Base-by-base conservation (phyloP, 2,888 invertebrate species). In the Anoplius nigerrimus region DNA sequence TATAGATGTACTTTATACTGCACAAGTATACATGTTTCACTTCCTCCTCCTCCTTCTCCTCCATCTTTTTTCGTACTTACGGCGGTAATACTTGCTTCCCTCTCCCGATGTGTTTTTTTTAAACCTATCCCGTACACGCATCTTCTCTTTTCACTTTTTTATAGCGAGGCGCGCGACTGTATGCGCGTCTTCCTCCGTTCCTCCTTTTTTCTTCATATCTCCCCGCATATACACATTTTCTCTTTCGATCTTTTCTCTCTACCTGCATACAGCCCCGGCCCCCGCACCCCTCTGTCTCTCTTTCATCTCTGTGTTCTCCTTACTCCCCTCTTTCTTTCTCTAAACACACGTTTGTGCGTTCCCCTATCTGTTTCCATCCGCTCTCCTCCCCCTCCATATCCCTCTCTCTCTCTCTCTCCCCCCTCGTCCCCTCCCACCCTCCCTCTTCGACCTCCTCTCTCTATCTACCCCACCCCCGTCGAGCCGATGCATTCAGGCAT, bases 401-500 rank as follows among this genome's bases (percentile, higher is more conserved):
- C 61, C 67, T 69, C 54, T 60, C 64, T 54, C 62, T 53, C 20
- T 6, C 66, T 53, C 27, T 53, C 57, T 46, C 34, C 48, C 58
- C 54, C 57, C n/a, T n/a, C n/a, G 13, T 34, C 34, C 54, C 60
- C 18, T 34, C 27, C 55, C 48, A 27, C 42, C 43, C 48, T n/a
- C n/a, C 3, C 21, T 52, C 8, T 21, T 16, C 24, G 11, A 55
- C 21, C 62, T 51, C 66, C 18, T 65, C 62, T 20, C 11, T 34
- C 61, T 34, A 24, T 20, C 45, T 21, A 20, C 51, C 61, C 54
- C 34, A 34, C 34, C 51, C 51, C 58, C 54, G 20, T 48, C 74
- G 66, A 63, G 11, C 34, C 73, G 76, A 83, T 85, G 85, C 86
- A 83, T 84, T 84, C 76, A 80, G 81, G 85, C 86, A 81, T 87